Percentiles rank a stretch among this genome's conserved stretches.
These are phyloP conservation scores for Hylaeus anthracinus DNA, from an alignment of 1,140 invertebrate species.

Conservation along the genomic window DNA sequence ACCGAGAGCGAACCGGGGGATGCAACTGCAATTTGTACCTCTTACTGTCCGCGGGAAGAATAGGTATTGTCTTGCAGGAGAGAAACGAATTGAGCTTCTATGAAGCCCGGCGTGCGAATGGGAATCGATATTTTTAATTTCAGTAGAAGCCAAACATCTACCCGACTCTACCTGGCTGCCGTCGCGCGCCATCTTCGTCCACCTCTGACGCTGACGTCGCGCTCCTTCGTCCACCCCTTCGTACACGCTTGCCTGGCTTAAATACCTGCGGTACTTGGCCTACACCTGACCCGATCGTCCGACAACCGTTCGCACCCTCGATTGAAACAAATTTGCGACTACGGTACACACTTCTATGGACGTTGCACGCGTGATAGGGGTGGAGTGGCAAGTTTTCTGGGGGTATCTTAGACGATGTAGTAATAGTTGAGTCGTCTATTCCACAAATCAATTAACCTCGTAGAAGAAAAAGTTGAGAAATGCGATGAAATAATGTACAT, in stretches of 20 bases:
- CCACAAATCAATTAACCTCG: too few species aligned
- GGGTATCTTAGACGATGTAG: too few species aligned
- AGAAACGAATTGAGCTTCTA: constrained; percentile 80
- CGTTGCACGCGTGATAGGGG: too few species aligned
- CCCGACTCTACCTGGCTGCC: constrained; percentile 25
- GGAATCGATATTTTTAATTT: constrained; percentile 82
- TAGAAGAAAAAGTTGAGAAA: too few species aligned
- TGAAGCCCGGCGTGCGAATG: constrained; percentile 77
- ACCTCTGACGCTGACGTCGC: not conserved
- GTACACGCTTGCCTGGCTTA: constrained; percentile 48
- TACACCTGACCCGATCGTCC: not conserved
- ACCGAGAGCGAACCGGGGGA: constrained; percentile 51
- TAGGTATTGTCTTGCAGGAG: constrained; percentile 80
- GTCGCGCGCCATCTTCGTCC: constrained; percentile 20
- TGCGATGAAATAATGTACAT: too few species aligned
- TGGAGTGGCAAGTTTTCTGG: too few species aligned
- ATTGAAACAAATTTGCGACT: too few species aligned
- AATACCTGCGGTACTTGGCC: constrained; percentile 48
- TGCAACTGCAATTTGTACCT: constrained; percentile 81
- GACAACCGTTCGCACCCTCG: not conserved
- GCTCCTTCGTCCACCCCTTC: constrained; percentile 29
- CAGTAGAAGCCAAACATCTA: constrained; percentile 81
- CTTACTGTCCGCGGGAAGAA: constrained; percentile 80
- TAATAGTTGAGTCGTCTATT: too few species aligned
- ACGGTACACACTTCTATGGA: too few species aligned